phyloP scores from a whole-genome alignment of 2,113 vertebrate genomes.

The Ranitomeya imitator region DNA sequence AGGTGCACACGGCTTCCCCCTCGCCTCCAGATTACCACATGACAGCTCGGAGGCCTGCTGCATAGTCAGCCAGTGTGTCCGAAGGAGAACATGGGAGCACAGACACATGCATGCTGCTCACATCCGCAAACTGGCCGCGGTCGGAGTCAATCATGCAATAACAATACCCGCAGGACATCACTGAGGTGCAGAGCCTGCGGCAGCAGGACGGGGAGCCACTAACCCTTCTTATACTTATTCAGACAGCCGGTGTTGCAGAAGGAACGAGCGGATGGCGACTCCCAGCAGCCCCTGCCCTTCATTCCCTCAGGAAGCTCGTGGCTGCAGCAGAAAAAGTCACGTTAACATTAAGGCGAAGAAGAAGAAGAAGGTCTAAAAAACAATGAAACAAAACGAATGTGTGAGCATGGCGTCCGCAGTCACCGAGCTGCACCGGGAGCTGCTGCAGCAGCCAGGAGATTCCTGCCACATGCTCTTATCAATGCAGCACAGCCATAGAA shows the following conservation, averaged over 20 bases:
- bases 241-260: slow-evolving; percentile 93
- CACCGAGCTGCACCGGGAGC: slow-evolving; percentile 61
- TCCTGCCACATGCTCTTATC: slow-evolving; percentile 72
- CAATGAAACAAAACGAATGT: slow-evolving; percentile 25
- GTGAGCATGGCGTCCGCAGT: slow-evolving; percentile 60
- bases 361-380: slow-evolving; percentile 15
- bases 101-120: slow-evolving; percentile 50
- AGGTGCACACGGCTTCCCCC: slow-evolving; percentile 4
- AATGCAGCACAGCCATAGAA: slow-evolving; percentile 68
- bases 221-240: slow-evolving; percentile 88
- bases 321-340: slow-evolving; percentile 63
- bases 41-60: slow-evolving; percentile 12
- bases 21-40: slow-evolving; percentile 32
- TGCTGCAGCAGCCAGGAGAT: slow-evolving; percentile 62
- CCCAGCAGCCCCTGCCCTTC: slow-evolving; percentile 96
- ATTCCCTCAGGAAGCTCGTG: slow-evolving; percentile 76
- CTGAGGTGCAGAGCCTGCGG: slow-evolving; percentile 44
- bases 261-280: slow-evolving; percentile 81
- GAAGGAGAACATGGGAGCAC: background rate
- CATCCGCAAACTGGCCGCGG: slow-evolving; percentile 41
- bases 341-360: slow-evolving; percentile 61
- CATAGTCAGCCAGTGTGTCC: slow-evolving; percentile 3
- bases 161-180: slow-evolving; percentile 31
- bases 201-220: slow-evolving; percentile 73
- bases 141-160: slow-evolving; percentile 60